Percentiles rank a stretch among this genome's conserved stretches.
Evolutionary conservation across 1,140 invertebrate genomes (phyloP).

Genomic region (Macrostomum lignano): DNA sequence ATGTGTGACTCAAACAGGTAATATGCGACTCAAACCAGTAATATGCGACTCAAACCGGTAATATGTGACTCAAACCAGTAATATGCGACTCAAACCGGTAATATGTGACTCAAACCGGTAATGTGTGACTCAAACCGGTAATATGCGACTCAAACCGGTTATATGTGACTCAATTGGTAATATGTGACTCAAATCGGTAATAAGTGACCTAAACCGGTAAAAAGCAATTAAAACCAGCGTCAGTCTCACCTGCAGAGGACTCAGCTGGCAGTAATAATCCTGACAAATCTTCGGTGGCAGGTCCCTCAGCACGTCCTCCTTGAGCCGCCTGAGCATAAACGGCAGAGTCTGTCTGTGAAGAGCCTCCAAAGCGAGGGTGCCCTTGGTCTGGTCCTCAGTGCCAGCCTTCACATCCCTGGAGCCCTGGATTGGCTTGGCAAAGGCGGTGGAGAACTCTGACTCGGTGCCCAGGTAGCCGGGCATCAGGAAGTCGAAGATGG

Average conservation of each 20-base stretch:
- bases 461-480: slow-evolving; percentile 86
- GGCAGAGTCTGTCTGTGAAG: slow-evolving; percentile 74
- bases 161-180: too few species aligned
- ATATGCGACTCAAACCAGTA: too few species aligned
- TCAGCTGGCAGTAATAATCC: slow-evolving; percentile 82
- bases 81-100: too few species aligned
- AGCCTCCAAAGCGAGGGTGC: slow-evolving; percentile 41
- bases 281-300: slow-evolving; percentile 95
- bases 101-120: too few species aligned
- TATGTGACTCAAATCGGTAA: too few species aligned
- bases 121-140: too few species aligned
- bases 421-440: slow-evolving; percentile 49
- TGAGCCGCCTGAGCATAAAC: slow-evolving; percentile 69
- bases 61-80: too few species aligned
- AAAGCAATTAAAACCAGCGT: too few species aligned
- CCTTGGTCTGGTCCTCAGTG: slow-evolving; percentile 5
- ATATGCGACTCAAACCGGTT: too few species aligned
- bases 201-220: too few species aligned
- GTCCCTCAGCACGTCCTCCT: slow-evolving; percentile 83
- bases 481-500: slow-evolving; percentile 92
- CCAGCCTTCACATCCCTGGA: slow-evolving; percentile 33
- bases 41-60: too few species aligned
- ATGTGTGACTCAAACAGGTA: too few species aligned
- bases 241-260: slow-evolving; percentile 34
- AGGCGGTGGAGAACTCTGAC: slow-evolving; percentile 49